A percentile compares a stretch with the other conserved stretches of the same genome.
These are phyloP conservation scores for Sander vitreus DNA, from an alignment of 2,113 vertebrate species.

Conservation along the genomic window DNA sequence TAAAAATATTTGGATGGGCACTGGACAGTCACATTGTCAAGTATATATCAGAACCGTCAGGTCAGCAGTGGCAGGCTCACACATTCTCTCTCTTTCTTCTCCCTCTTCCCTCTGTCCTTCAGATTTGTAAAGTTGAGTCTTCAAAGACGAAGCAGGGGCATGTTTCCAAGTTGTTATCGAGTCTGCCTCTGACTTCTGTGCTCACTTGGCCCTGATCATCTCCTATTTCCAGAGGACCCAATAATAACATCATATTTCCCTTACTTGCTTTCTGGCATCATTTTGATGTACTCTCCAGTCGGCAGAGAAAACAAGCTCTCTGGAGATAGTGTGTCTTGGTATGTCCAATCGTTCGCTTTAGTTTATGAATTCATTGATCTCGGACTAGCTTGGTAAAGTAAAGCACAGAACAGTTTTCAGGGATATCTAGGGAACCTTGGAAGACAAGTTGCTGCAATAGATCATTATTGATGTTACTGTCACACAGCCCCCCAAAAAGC, in stretches of 20 bases:
- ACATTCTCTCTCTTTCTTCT: not conserved
- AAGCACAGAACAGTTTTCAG: constrained; percentile 41
- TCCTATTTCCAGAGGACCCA: constrained; percentile 52
- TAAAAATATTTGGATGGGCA: not conserved
- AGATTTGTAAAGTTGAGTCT: constrained; percentile 41
- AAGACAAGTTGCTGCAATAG: constrained; percentile 52
- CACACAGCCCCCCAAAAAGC: constrained; percentile 56
- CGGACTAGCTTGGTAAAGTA: constrained; percentile 38
- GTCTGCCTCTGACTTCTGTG: constrained; percentile 60
- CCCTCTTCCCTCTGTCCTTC: constrained; percentile 1
- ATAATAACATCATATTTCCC: constrained; percentile 60
- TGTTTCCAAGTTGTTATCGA: constrained; percentile 56
- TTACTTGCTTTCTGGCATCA: constrained; percentile 55
- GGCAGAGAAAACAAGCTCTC: constrained; percentile 50
- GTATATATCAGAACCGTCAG: constrained; percentile 23
- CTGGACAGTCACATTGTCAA: not conserved
- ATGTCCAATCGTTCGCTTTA: constrained; percentile 50
- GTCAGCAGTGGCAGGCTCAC: constrained; percentile 17
- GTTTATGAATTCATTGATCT: constrained; percentile 63
- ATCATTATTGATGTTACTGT: constrained; percentile 77
- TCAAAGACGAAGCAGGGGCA: constrained; percentile 52
- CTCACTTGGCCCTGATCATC: constrained; percentile 37
- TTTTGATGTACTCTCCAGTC: constrained; percentile 60
- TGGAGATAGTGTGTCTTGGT: constrained; percentile 53
- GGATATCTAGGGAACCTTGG: constrained; percentile 53